Conservation (phyloP, 2,888 invertebrate species). For the Chorisops tibialis region DNA sequence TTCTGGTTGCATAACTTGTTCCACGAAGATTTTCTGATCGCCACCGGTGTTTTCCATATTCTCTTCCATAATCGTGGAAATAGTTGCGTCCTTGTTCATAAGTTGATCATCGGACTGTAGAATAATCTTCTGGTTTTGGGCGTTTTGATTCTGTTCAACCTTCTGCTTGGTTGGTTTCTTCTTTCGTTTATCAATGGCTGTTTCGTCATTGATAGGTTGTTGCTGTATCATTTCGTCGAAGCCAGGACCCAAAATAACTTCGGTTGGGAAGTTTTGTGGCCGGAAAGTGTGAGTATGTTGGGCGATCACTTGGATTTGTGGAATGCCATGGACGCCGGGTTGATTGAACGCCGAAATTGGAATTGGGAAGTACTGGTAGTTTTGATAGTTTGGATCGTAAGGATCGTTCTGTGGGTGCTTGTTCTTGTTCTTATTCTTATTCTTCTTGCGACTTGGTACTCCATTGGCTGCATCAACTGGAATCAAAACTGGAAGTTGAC, state of each 20-base stretch:
- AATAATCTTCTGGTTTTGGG: constrained; percentile 5
- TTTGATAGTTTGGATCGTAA: constrained; percentile 7
- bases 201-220: neutral
- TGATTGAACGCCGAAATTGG: constrained; percentile 10
- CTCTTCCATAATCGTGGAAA: neutral
- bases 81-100: neutral
- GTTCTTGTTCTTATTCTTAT: constrained; percentile 11
- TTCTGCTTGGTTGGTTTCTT: neutral
- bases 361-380: constrained; percentile 26
- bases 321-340: constrained; percentile 10
- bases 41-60: neutral
- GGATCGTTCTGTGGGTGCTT: neutral
- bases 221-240: neutral
- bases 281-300: constrained; percentile 30
- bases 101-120: neutral
- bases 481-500: constrained; percentile 27
- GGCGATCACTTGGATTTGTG: constrained; percentile 29
- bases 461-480: constrained; percentile 7
- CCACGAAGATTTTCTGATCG: constrained; percentile 4
- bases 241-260: neutral
- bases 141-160: neutral
- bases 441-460: neutral
- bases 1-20: constrained; percentile 3
- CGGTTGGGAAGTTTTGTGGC: neutral
- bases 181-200: neutral